phyloP scores from a whole-genome alignment of 2,888 invertebrate species.

The Trachelus iudaicus region DNA sequence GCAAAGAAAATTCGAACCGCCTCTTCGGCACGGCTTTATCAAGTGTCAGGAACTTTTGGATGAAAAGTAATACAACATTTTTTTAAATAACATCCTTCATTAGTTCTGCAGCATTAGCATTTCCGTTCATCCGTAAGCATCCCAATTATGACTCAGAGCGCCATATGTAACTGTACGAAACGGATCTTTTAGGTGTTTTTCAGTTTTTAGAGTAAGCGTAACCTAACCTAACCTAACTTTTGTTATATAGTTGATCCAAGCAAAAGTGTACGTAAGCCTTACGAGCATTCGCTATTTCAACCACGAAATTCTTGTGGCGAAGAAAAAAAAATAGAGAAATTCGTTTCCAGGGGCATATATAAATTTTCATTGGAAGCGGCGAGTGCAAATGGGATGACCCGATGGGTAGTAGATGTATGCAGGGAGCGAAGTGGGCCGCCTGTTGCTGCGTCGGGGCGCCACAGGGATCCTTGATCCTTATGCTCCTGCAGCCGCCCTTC shows the following conservation, averaged over 20 bases:
- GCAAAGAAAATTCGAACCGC: background rate
- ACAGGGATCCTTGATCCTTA: slow-evolving; percentile 60
- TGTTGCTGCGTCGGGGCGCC: slow-evolving; percentile 58
- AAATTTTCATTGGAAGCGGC: slow-evolving; percentile 55
- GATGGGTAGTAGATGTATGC: slow-evolving; percentile 50
- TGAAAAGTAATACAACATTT: background rate
- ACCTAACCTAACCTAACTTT: background rate
- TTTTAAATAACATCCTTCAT: background rate
- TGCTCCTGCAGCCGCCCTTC: slow-evolving; percentile 36
- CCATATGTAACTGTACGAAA: background rate
- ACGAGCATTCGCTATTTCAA: background rate
- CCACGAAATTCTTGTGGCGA: background rate
- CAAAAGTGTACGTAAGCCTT: background rate
- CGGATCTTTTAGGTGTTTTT: background rate
- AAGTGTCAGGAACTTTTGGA: background rate
- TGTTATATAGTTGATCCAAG: background rate
- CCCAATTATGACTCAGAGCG: background rate
- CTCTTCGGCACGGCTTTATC: background rate
- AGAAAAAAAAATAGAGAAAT: background rate
- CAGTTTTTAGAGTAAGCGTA: background rate
- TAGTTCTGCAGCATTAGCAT: background rate
- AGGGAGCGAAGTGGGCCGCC: slow-evolving; percentile 55
- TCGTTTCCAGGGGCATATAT: slow-evolving; percentile 29
- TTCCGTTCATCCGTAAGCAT: background rate
- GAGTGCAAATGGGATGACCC: slow-evolving; percentile 50